Evolutionary conservation across 2,113 vertebrate species (phyloP).

Genomic region (Numida meleagris): DNA sequence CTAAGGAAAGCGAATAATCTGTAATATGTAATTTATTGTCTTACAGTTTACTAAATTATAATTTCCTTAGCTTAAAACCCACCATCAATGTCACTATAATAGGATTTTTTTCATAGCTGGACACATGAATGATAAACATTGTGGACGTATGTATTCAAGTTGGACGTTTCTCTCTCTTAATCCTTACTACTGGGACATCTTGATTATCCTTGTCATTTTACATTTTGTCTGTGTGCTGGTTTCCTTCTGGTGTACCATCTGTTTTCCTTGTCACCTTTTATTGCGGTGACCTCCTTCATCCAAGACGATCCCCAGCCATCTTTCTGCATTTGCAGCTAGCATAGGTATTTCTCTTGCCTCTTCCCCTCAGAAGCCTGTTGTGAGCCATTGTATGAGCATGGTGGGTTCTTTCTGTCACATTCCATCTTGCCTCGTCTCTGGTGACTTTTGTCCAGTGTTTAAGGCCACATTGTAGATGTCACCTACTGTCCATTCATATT

Average conservation of each 20-base stretch:
- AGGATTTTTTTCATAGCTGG: background rate
- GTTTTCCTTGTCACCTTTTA: conserved; percentile 13
- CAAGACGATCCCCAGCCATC: background rate
- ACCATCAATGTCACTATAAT: background rate
- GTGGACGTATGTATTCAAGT: background rate
- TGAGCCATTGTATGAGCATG: background rate
- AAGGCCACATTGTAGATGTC: background rate
- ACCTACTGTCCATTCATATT: background rate
- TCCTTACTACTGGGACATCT: rapidly evolving
- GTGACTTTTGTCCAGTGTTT: background rate
- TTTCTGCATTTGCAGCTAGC: background rate
- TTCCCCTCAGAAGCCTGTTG: background rate
- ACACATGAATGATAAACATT: background rate
- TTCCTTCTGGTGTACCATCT: background rate
- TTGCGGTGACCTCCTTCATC: background rate
- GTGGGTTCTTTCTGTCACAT: background rate
- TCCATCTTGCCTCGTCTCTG: background rate
- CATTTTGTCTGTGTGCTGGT: background rate
- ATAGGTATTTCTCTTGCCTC: background rate
- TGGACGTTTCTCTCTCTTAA: background rate
- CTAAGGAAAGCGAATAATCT: background rate
- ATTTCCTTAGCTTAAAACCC: background rate
- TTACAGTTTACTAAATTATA: background rate
- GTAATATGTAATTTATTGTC: background rate
- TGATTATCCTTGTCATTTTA: background rate